Conservation (phyloP, 1,140 invertebrate species). For the Drosophila burlai region DNA sequence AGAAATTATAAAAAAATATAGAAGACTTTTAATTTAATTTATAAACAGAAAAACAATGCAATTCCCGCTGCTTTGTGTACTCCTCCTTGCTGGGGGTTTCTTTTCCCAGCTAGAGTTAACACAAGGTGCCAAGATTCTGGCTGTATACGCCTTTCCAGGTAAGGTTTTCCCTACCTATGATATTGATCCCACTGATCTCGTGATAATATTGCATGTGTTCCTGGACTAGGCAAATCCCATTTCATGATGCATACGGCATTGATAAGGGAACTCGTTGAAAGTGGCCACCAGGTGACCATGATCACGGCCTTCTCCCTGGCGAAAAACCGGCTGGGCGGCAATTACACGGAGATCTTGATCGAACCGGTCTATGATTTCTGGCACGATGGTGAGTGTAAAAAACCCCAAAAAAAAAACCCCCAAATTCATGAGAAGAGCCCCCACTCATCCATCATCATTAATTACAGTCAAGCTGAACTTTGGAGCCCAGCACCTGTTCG, state of each 20-base stretch:
- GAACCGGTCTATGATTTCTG: conserved; percentile 77
- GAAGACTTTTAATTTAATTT: neutral
- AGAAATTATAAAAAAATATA: neutral
- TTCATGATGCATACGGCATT: conserved; percentile 74
- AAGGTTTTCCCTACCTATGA: neutral
- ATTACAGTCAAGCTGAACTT: conserved; percentile 68
- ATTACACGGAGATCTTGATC: conserved; percentile 78
- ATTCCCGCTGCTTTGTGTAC: conserved; percentile 14
- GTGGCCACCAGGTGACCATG: conserved; percentile 76
- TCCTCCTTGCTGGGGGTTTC: conserved; percentile 15
- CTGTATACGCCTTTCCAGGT: conserved; percentile 76
- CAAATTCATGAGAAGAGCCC: neutral
- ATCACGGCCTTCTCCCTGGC: conserved; percentile 59
- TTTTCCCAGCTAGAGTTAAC: neutral
- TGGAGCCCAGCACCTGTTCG: conserved; percentile 73
- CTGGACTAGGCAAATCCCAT: conserved; percentile 63
- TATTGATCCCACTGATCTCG: neutral
- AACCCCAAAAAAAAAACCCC: neutral
- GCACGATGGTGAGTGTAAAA: conserved; percentile 61
- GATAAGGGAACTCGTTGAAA: conserved; percentile 67
- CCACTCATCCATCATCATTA: neutral
- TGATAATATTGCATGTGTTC: neutral
- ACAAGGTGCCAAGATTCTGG: conserved; percentile 57
- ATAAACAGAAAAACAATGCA: conserved; percentile 5
- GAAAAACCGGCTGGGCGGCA: conserved; percentile 56